Evolutionary conservation across 2,888 invertebrate species (phyloP), one percentile per base, ranked within the genome.

Genomic region (Pseudeuparius sepicola): DNA sequence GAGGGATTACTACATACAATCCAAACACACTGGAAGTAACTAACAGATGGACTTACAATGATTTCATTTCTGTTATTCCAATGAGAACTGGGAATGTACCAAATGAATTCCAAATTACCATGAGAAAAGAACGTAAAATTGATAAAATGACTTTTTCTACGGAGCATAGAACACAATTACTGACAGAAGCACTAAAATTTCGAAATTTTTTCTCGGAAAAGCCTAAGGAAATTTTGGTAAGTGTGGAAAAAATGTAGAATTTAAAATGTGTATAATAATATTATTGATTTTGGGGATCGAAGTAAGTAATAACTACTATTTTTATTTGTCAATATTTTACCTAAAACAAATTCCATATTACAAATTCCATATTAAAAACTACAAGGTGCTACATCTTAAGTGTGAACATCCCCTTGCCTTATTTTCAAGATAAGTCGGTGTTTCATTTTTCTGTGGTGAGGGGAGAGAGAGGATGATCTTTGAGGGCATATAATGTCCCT

Each of bases 81-180:
- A 29, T 53, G 53, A 74, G 70, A 58, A 58, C 72, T 34, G 59
- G 59, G 4, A 53, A 59, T 46, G 61, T 65, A 9, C 68, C 68
- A 33, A 70, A 72, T 61, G 86, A 86, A 58, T 87, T 87, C 55
- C 73, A 81, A 34, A 77, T 90, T 49, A 76, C 78, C 7, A 82
- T 90, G 70, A 84, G 83, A 53, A 92, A 89, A 52, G 87, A 87
- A 14, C 83, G 85, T 53, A 94, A 94, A 66, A 68, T 78, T 28
- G 97, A 96, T 57, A 79, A 81, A 7, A 96, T 98, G 86, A 85
- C 81, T 56, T 93, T 99, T 61, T 93, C 96, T 7, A 90, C 93
- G 0, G 97, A 98, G 55, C 87, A 92, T 60, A 78, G 96, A 53
- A 78, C 87, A 39, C 79, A 94, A 49, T 75, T 99, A 46, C 68